A percentile compares a stretch with the other conserved stretches of the same genome.
Evolutionary conservation across 2,113 vertebrate species (phyloP).

Genomic region (Micronycteris hirsuta): DNA sequence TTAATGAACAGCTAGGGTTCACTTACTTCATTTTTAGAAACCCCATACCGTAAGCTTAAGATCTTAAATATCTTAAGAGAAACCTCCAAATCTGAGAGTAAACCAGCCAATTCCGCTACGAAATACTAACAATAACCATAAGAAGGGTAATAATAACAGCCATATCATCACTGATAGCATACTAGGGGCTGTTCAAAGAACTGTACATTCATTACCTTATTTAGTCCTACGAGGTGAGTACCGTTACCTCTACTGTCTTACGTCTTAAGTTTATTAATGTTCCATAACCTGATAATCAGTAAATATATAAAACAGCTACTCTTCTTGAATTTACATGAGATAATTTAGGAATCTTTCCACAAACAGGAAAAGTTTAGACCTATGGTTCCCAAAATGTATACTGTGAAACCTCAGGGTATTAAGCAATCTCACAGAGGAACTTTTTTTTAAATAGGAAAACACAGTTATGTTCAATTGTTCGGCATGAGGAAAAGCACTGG

Average conservation of each 20-base stretch:
- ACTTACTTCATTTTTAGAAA: constrained; percentile 12
- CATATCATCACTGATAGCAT: accelerated
- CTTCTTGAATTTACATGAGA: background rate
- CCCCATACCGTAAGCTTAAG: background rate
- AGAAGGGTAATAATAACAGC: accelerated
- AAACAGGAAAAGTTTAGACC: background rate
- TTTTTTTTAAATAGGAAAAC: background rate
- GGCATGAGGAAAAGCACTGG: background rate
- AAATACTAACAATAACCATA: accelerated
- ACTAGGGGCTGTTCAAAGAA: background rate
- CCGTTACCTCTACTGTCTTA: background rate
- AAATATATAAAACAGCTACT: background rate
- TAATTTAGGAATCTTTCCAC: background rate
- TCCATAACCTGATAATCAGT: background rate
- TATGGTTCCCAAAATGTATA: background rate
- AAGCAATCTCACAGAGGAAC: background rate
- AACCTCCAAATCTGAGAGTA: background rate
- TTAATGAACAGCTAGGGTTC: constrained; percentile 3
- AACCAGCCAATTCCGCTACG: background rate
- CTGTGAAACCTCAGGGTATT: background rate
- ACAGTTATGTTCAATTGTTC: background rate
- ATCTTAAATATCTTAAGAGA: background rate
- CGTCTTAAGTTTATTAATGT: background rate
- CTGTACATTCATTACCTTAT: background rate
- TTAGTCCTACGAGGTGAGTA: background rate